A percentile compares a stretch with the other conserved stretches of the same genome.
Evolutionary conservation across 2,888 invertebrate species (phyloP).

Genomic region (Notodonta ziczac): DNA sequence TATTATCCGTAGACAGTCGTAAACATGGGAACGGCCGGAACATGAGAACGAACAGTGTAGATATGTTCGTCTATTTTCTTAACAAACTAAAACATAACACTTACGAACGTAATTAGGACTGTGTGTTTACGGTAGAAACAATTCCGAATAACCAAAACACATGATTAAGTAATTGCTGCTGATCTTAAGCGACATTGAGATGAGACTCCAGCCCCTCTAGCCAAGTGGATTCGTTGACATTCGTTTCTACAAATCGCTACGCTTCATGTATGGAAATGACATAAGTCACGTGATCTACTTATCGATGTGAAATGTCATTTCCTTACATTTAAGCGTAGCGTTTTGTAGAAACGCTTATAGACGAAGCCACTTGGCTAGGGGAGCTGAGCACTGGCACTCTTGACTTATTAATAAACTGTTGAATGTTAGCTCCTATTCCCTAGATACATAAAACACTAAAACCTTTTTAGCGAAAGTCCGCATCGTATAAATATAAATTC

Average conservation of each 20-base stretch:
- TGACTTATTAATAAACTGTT: neutral
- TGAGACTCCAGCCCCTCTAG: too few relatives aligned
- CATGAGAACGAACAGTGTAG: slow-evolving; percentile 14
- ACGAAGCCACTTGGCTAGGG: too few relatives aligned
- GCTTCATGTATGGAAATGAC: too few relatives aligned
- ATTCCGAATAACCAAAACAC: neutral
- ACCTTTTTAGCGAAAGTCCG: slow-evolving; percentile 12
- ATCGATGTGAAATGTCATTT: too few relatives aligned
- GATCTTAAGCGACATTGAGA: neutral
- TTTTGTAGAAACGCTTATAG: too few relatives aligned
- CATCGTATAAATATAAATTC: slow-evolving; percentile 14
- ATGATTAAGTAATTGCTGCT: neutral
- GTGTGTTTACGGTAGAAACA: slow-evolving; percentile 3
- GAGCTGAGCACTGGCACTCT: too few relatives aligned
- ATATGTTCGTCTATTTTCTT: slow-evolving; percentile 18
- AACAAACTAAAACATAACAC: slow-evolving; percentile 7
- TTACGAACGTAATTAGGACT: slow-evolving; percentile 6
- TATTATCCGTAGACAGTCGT: slow-evolving; percentile 22
- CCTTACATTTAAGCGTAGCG: too few relatives aligned
- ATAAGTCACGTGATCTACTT: too few relatives aligned
- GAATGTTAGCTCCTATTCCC: slow-evolving; percentile 5
- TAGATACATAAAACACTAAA: slow-evolving; percentile 7
- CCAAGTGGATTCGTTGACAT: too few relatives aligned
- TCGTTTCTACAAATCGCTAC: too few relatives aligned
- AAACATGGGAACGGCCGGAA: slow-evolving; percentile 17